These are phyloP conservation scores for Athripsodes cinereus DNA, from an alignment of 2,888 invertebrate genomes.

Conservation along the genomic window DNA sequence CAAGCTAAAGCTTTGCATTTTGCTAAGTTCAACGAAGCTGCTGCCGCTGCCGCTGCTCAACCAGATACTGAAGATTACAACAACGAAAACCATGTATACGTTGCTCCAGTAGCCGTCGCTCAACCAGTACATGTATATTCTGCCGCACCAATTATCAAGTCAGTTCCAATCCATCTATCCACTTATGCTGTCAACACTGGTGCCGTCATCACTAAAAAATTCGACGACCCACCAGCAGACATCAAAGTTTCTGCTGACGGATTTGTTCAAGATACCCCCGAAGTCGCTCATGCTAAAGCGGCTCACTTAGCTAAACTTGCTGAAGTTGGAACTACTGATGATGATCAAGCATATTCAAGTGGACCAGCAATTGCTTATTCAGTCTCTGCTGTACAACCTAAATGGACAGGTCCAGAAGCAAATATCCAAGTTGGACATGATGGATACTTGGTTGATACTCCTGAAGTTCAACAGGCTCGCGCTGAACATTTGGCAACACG, in stretches of 20 bases:
- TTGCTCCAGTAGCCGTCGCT: conserved; percentile 5
- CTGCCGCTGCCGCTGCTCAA: conserved; percentile 30
- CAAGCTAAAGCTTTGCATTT: conserved; percentile 55
- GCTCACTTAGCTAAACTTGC: conserved; percentile 41
- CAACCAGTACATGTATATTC: conserved; percentile 6
- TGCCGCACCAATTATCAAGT: conserved; percentile 3
- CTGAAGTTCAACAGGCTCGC: conserved; percentile 25
- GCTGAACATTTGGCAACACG: conserved; percentile 24
- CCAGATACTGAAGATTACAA: conserved; percentile 10
- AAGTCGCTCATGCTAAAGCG: conserved; percentile 49
- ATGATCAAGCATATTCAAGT: conserved; percentile 14
- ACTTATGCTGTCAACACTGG: conserved; percentile 35
- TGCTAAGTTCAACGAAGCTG: conserved; percentile 45
- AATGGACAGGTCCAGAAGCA: conserved; percentile 25
- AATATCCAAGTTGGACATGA: conserved; percentile 22
- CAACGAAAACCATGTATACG: not conserved
- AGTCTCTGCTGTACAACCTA: conserved; percentile 12
- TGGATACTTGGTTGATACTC: conserved; percentile 23
- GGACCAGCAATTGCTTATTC: conserved; percentile 16
- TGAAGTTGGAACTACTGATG: conserved; percentile 30
- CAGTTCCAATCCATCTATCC: conserved; percentile 42
- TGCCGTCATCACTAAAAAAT: conserved; percentile 30
- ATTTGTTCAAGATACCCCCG: conserved; percentile 48
- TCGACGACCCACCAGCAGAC: conserved; percentile 38
- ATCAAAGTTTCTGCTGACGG: conserved; percentile 48